Base-by-base conservation (phyloP, 2,888 invertebrate genomes). In the Cantharis rustica region DNA sequence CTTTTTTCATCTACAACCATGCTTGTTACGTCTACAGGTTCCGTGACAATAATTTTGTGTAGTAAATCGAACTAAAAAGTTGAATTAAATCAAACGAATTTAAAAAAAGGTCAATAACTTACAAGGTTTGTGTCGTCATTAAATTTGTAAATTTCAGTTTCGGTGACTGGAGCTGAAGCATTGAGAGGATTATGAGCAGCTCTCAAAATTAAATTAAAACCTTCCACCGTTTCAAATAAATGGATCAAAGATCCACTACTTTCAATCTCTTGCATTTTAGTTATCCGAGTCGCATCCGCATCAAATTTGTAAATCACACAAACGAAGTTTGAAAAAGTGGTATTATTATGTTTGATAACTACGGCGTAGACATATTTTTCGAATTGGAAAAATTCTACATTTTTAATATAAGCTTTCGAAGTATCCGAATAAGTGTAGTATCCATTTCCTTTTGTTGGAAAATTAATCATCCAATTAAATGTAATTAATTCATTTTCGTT, bases 341-440 rank as follows among this genome's bases (percentile, higher is more conserved):
- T 71, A 10, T 84, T 81, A 77, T 88, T 85, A 77, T 84, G 85
- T 79, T 81, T 81, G 15, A 84, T 84, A 62, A 88, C 77, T 16
- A 88, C 78, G 10, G 83, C 81, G 75, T 87, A 88, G 1, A 84
- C 82, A 63, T 81, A 76, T 17, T 79, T 83, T 74, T 84, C 80
- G 4, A 82, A 62, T 4, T 83, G 80, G 77, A 88, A 88, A 80
- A 86, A 88, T 77, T 87, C 82, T 2, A 84, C 87, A 47, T 83
- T 86, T 72, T 85, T 86, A 26, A 88, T 83, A 72, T 86, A 87
- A 10, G 87, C 87, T 4, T 80, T 81, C 27, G 85, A 81, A 68
- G 78, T 72, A 16, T 75, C 61, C 10, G 73, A 20, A 31, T 62
- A 75, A 20, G 64, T 63, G 27, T 61, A 80, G 27, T 61, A 80